A percentile compares a stretch with the other conserved stretches of the same genome.
Conservation (phyloP, 2,113 vertebrate genomes). For the Neotragus pygmaeus region DNA sequence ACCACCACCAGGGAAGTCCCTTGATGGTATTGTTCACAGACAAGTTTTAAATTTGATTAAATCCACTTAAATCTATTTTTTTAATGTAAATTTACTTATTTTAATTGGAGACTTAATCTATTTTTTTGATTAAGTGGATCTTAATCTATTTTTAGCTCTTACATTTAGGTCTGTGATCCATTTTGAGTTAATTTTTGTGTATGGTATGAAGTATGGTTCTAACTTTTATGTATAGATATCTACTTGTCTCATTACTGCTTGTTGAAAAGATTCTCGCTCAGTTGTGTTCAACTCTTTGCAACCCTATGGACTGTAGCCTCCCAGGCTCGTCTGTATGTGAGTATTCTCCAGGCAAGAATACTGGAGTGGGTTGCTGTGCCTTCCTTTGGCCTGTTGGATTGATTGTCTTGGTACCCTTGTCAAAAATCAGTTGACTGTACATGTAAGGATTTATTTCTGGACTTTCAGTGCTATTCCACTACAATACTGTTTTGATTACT, state of each 20-base stretch:
- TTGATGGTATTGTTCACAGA: neutral
- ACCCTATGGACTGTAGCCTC: neutral
- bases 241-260: neutral
- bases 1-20: neutral
- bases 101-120: neutral
- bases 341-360: neutral
- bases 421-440: neutral
- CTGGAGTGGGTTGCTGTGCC: neutral
- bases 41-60: neutral
- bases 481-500: neutral
- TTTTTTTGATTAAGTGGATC: neutral
- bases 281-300: neutral
- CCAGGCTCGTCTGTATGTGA: neutral
- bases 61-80: neutral
- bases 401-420: neutral
- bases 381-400: neutral
- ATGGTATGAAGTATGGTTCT: neutral
- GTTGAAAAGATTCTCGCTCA: neutral
- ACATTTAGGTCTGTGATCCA: neutral
- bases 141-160: neutral
- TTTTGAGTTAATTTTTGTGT: slow-evolving; percentile 2
- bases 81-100: neutral
- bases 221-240: neutral
- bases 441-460: neutral
- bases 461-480: neutral